Evolutionary conservation across 2,888 invertebrate genomes (phyloP).

Genomic region (Odontocerum albicorne): DNA sequence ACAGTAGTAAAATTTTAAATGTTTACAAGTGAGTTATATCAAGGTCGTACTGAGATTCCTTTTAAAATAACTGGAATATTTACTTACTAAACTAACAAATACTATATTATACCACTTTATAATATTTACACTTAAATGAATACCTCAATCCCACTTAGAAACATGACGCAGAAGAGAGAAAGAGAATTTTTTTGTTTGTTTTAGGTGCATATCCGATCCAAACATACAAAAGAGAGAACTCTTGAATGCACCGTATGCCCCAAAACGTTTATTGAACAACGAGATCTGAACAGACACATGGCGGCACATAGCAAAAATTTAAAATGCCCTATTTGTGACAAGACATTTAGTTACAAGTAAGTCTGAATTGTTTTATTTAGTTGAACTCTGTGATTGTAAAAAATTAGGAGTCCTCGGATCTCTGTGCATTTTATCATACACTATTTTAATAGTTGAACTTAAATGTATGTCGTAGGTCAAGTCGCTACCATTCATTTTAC

Average conservation of each 20-base stretch:
- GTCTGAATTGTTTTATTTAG: constrained; percentile 37
- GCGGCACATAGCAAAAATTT: constrained; percentile 49
- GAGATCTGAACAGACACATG: constrained; percentile 52
- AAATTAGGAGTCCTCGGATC: no score
- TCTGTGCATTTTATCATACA: no score
- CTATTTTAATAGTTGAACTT: no score
- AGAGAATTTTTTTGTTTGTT: constrained; percentile 1
- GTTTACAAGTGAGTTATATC: no score
- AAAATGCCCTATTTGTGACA: constrained; percentile 49
- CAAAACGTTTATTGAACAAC: constrained; percentile 48
- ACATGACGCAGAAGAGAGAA: no score
- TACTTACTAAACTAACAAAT: not conserved
- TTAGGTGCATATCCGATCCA: constrained; percentile 24
- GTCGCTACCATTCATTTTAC: no score
- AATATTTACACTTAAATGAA: no score
- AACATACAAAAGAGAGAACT: constrained; percentile 24
- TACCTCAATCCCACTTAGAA: no score
- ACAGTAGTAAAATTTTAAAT: no score
- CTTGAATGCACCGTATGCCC: constrained; percentile 19
- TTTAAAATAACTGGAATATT: not conserved
- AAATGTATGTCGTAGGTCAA: no score
- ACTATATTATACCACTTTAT: not conserved
- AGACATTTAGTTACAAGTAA: constrained; percentile 54
- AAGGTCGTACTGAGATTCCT: no score
- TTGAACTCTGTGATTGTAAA: not conserved